Evolutionary conservation across 1,140 invertebrate species (phyloP), one percentile per base, ranked within the genome.

Genomic region (Cephus cinctus): DNA sequence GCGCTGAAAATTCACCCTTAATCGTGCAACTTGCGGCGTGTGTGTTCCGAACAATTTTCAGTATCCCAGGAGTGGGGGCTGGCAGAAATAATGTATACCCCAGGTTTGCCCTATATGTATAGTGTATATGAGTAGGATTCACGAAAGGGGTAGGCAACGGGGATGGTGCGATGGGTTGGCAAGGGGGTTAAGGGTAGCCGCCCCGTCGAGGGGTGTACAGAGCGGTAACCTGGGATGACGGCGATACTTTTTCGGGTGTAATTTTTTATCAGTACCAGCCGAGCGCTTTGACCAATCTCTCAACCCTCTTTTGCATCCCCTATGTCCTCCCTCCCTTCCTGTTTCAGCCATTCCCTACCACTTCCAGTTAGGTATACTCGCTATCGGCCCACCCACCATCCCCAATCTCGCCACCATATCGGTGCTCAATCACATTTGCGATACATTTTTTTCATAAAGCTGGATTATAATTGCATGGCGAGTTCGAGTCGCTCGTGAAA

Each of bases 371-470:
- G 19, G 25, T 36, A 18, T 20, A 41, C 32, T 20, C 32, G 35
- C 43, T 47, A 53, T 19, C 41, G 36, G 34, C 40, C 20, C 21
- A 12, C 43, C 3, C 16, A 11, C 20, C 15, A 5, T 16, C 35
- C 55, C 61, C 63, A 71, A 72, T 69, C 64, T 68, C 64, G 60
- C 62, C 57, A 52, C 53, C 63, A 70, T 75, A 74, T 73, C 72
- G 70, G 68, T 72, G 69, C 73, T 75, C 73, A 74, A 75, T 76
- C 73, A 75, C 70, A 75, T 75, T 75, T 74, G 73, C 65, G 69
- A 76, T 76, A 72, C 73, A 76, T 73, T 74, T 73, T 65, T 76
- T 75, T 70, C 70, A 76, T 74, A 76, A 76, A 76, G 72, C 71
- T 74, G 73, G 70, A 75, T 76, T 76, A 76, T 76, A 76, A 76